phyloP scores from a whole-genome alignment of 2,113 vertebrate species.

The Bos javanicus region DNA sequence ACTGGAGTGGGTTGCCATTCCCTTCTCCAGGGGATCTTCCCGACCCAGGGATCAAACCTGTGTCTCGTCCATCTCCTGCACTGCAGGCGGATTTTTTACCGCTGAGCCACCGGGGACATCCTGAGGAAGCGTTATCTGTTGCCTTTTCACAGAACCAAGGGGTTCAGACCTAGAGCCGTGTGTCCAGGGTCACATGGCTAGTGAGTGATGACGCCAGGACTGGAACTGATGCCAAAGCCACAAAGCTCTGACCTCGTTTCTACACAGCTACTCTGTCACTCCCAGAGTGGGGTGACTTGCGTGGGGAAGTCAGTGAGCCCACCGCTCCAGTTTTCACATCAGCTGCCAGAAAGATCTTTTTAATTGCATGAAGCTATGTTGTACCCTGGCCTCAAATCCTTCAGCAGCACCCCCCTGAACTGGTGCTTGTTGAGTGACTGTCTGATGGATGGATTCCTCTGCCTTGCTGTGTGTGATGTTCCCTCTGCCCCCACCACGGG shows the following conservation, averaged over 20 bases:
- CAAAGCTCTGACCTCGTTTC: not conserved
- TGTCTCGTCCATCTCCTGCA: not conserved
- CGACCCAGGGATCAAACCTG: not conserved
- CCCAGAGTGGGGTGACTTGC: not conserved
- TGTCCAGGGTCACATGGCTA: not conserved
- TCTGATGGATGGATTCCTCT: not conserved
- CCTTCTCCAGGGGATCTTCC: not conserved
- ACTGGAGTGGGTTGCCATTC: not conserved
- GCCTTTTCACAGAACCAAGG: not conserved
- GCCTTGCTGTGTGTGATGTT: not conserved
- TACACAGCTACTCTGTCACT: not conserved
- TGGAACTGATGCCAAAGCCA: not conserved
- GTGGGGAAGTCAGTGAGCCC: not conserved
- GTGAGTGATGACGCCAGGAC: fast-evolving
- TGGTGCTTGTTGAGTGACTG: not conserved
- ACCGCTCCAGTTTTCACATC: not conserved
- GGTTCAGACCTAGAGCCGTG: not conserved
- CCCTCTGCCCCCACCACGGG: not conserved
- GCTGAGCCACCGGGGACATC: not conserved
- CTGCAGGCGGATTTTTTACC: not conserved
- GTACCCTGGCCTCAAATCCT: not conserved
- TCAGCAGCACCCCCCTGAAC: no score
- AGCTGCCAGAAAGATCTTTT: not conserved
- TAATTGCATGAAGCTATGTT: fast-evolving
- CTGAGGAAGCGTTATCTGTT: not conserved